phyloP scores from a whole-genome alignment of 2,888 invertebrate genomes.

The Scrobipalpa atriplicella region DNA sequence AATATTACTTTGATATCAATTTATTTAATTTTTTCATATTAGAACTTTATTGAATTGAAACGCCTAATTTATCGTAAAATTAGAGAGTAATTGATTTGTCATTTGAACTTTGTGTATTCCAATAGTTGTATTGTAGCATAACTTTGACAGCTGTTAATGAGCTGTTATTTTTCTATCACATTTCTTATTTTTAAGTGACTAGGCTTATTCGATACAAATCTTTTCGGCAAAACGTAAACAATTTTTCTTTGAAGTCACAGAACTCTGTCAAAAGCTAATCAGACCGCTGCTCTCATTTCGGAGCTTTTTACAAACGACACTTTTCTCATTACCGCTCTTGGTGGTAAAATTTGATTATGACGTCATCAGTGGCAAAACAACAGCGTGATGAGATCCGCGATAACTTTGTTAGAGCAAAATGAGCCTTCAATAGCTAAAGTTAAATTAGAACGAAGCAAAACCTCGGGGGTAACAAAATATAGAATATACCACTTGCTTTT shows the following conservation, averaged over 20 bases:
- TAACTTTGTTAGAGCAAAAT: constrained; percentile 72
- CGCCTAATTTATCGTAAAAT: too few relatives aligned
- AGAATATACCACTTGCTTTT: constrained; percentile 52
- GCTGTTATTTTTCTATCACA: too few relatives aligned
- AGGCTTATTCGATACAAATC: too few relatives aligned
- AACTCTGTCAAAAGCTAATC: neutral
- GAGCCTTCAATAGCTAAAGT: constrained; percentile 73
- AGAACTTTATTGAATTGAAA: too few relatives aligned
- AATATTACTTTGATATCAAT: too few relatives aligned
- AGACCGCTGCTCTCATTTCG: neutral
- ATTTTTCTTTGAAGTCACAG: constrained; percentile 2
- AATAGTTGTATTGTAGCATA: too few relatives aligned
- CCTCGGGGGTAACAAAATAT: constrained; percentile 52
- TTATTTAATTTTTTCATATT: too few relatives aligned
- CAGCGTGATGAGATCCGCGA: constrained; percentile 51
- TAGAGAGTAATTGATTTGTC: too few relatives aligned
- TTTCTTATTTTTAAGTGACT: neutral
- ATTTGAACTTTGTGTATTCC: too few relatives aligned
- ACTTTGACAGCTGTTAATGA: too few relatives aligned
- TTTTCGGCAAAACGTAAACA: neutral
- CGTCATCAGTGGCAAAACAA: constrained; percentile 46
- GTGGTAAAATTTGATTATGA: constrained; percentile 30
- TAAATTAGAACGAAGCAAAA: constrained; percentile 75
- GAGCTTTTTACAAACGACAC: constrained; percentile 22
- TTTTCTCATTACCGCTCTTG: constrained; percentile 34